Base-by-base conservation (phyloP, 1,140 invertebrate species). In the Mylabris phalerata region DNA sequence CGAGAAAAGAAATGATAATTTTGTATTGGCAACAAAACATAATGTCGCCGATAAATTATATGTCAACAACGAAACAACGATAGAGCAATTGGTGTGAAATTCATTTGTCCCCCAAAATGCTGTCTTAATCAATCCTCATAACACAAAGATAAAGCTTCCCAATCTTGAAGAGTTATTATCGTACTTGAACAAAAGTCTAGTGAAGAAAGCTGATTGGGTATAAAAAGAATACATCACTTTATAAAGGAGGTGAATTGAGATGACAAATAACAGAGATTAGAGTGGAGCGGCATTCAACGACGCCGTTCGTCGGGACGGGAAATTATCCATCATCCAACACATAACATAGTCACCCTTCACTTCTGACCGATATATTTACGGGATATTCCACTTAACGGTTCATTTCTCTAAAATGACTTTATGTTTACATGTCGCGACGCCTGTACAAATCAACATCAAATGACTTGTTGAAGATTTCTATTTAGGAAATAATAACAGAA, bases 191-290 rank as follows among this genome's bases (percentile, higher is more conserved):
- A 69, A 69, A 69, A 69, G 67, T 69, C 67, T 55, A 56, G 62
- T 62, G 64, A 50, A 39, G 56, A 62, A 59, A 60, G 63, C 61
- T 67, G 67, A 70, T 70, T 68, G 69, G 64, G 58, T 63, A 62
- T 67, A 67, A 69, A 42, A 67, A 69, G 67, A 69, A 69, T 67
- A 67, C 66, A 63, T 60, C 63, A 62, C 67, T 68, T 70, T 70
- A 68, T 65, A 70, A 62, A 67, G 68, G 67, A 70, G 65, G 67
- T 70, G 68, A 68, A 70, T 67, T 60, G 52, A 60, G 64, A 70
- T 70, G 69, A 70, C 69, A 70, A 70, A 70, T 70, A 64, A 62
- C 48, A 45, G 48, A 69, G 67, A 70, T 70, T 70, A 70, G 60
- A 64, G 41, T 52, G 54, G 57, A 70, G 64, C 65, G 9, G 65